Evolutionary conservation across 2,888 invertebrate genomes (phyloP).

Genomic region (Lutraria lutraria): DNA sequence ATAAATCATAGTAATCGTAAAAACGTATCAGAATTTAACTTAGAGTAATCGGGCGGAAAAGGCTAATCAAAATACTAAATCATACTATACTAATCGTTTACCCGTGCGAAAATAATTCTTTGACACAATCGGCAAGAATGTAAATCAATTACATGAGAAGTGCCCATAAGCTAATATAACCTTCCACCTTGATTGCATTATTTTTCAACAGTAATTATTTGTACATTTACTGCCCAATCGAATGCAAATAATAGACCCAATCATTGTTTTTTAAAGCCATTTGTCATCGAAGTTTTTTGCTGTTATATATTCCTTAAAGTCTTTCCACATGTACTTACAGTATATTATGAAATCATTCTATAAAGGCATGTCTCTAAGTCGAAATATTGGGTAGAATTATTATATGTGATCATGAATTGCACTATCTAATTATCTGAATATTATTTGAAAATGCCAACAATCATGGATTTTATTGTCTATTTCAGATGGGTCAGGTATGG

Average conservation of each 20-base stretch:
- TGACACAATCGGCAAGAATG: not conserved
- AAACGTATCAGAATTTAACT: conserved; percentile 1
- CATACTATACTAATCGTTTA: not conserved
- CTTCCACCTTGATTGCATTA: not conserved
- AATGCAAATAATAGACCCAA: not conserved
- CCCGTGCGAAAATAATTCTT: conserved; percentile 23
- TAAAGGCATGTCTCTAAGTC: too few relatives aligned
- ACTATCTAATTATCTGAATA: too few relatives aligned
- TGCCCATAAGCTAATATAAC: not conserved
- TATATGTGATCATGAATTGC: too few relatives aligned
- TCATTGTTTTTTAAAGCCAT: not conserved
- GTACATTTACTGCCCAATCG: conserved; percentile 8
- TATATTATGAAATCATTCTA: too few relatives aligned
- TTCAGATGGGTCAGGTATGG: conserved; percentile 54
- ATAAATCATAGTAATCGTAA: not conserved
- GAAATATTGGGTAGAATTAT: too few relatives aligned
- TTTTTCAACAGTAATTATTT: not conserved
- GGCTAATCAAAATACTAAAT: not conserved
- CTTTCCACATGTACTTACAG: too few relatives aligned
- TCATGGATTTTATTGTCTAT: not conserved
- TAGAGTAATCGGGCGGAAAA: not conserved
- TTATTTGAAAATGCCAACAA: too few relatives aligned
- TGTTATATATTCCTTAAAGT: too few relatives aligned
- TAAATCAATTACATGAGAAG: not conserved
- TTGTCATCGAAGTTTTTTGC: too few relatives aligned